Base-by-base conservation (phyloP, 2,888 invertebrate genomes). In the Vesta saturnalis region DNA sequence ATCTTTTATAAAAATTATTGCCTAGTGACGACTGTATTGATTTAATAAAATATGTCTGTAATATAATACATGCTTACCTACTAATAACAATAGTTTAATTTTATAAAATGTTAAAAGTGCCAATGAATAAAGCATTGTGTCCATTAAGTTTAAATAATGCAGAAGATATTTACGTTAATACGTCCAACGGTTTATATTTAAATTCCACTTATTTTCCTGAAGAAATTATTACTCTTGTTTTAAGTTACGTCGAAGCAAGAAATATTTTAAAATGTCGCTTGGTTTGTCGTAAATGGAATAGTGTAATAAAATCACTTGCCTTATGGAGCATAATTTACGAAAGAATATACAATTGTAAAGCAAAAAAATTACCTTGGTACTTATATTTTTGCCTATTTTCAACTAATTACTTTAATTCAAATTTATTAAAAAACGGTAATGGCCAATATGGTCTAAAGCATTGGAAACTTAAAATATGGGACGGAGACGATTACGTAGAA, bases 271-370 rank as follows among this genome's bases (percentile, higher is more conserved):
- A 74, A 1, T 83, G 83, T 69, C 81, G 82, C 60, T 62, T 80
- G n/a, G 85, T 86, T 0, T 85, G 85, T 68, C 81, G 79, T 70
- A 77, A 78, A 15, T 86, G 86, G 86, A 77, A 79, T 39, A 64
- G 72, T 1, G 57, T 85, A 15, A 81, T 85, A 47, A 77, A 81
- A 43, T 76, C 58, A 10, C 68, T 67, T 56, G 62, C 69, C n/a
- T 22, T 67, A 16, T 70, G 70, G 70, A 18, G 60, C 10, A 18
- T 15, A 3, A 47, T 64, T n/a, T 70, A 70, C 30, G 19, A 56
- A 52, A 60, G 58, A 19, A 64, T 56, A 14, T 67, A 57, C 18
- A 57, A 61, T 6, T 56, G 79, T 4, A 61, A 72, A 0, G 57
- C 73, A 14, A 74, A 77, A 19, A 69, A 79, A 16, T 71, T 80